Base-by-base conservation (phyloP, 2,797 vertebrate species). In the Aeoliscus strigatus region DNA sequence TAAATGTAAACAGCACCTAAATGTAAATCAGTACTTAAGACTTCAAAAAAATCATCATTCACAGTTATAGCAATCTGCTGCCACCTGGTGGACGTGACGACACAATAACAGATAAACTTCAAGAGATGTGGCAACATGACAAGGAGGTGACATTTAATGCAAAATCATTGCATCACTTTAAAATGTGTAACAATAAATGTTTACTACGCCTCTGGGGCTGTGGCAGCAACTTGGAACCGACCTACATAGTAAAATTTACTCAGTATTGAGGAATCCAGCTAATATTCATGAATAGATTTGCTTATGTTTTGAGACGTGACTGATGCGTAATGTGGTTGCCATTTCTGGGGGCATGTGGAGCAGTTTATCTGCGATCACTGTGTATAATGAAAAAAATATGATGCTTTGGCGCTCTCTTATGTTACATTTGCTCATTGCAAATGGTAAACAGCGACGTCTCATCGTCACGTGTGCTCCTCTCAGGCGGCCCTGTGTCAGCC, bases 381-480 rank as follows among this genome's bases (percentile, higher is more conserved):
- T n/a, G 10, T 16, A 21, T 7, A 11, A n/a, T 2, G 3, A 7
- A 13, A 23, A 14, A 24, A 8, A 1, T 5, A 13, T 1, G 18
- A 9, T 9, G 9, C 14, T 5, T 29, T 2, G 5, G 31, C 15
- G 14, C 9, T 11, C n/a, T 37, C 28, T 33, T 17, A 14, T 47
- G 11, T 51, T 18, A 29, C 29, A 66, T 54, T 56, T 12, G 5
- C 43, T 40, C 46, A 56, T 39, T 50, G 44, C 58, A 48, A 57
- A 58, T 63, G 76, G 75, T 80, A 85, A 83, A 85, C 81, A 83
- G 66, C 63, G 36, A 9, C 53, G 59, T 10, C 60, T 64, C 43
- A 26, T 64, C 69, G 70, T 83, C 77, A 77, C 76, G 67, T 79
- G 74, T 46, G 16, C 2, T 7, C 16, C 31, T 41, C 60, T 54